These are phyloP conservation scores for Anguilla japonica DNA, from an alignment of 2,113 vertebrate genomes.

Conservation along the genomic window DNA sequence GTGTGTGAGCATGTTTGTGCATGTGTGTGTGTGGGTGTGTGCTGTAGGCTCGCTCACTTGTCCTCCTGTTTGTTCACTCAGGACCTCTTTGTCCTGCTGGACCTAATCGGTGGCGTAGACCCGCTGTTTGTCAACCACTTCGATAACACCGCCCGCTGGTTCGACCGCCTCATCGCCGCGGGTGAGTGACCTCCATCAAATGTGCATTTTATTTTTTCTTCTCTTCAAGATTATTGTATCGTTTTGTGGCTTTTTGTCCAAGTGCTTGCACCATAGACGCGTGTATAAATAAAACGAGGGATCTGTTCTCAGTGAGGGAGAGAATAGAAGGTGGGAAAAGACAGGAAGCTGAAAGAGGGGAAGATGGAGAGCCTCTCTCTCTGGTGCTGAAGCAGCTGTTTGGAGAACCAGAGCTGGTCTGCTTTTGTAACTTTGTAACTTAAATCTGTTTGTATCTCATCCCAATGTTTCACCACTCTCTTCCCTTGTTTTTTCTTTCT, in stretches of 20 bases:
- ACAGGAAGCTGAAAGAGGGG: background rate
- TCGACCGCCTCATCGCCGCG: constrained; percentile 77
- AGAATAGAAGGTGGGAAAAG: background rate
- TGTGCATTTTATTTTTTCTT: too few relatives aligned
- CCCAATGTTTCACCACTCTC: background rate
- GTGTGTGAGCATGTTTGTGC: constrained; percentile 55
- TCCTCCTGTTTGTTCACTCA: constrained; percentile 42
- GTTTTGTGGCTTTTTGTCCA: too few relatives aligned
- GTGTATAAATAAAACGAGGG: background rate
- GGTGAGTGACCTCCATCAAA: constrained; percentile 58
- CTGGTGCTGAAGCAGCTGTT: background rate
- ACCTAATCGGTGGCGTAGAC: constrained; percentile 78
- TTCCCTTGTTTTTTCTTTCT: background rate
- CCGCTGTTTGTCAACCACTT: constrained; percentile 85
- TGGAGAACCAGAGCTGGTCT: background rate
- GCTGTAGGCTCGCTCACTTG: background rate
- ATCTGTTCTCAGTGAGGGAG: background rate
- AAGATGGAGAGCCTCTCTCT: background rate
- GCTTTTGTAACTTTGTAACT: background rate
- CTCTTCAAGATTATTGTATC: too few relatives aligned
- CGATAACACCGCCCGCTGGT: constrained; percentile 81
- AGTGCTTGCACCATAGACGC: background rate
- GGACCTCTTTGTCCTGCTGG: constrained; percentile 86
- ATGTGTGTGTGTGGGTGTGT: constrained; percentile 26
- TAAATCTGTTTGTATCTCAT: background rate